Base-by-base conservation (phyloP, 1,140 invertebrate species). In the Leucophenga varia region DNA sequence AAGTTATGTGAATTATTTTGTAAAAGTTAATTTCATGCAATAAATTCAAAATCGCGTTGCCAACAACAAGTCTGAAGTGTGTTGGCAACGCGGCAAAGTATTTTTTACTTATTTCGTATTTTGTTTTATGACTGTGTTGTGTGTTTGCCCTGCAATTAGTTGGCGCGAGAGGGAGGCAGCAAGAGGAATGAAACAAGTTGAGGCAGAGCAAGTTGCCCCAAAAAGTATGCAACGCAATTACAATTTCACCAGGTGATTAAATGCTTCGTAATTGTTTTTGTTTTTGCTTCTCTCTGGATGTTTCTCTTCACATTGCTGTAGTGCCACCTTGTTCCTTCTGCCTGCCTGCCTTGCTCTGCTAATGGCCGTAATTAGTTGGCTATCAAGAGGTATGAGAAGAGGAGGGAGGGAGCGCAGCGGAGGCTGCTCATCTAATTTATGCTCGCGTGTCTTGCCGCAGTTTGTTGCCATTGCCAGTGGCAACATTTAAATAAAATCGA, bases 171-270 rank as follows among this genome's bases (percentile, higher is more conserved):
- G 19, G 14, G 22, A 13, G 1, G 10, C n/a, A n/a, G n/a, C n/a
- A n/a, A n/a, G n/a, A 5, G 16, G 19, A 14, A 18, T 13, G 22
- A 25, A 6, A 5, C 10, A 25, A 25, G 10, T 25, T 5, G 22
- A 25, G 22, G 22, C 22, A 6, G 22, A 25, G 22, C 22, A 25
- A 25, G 32, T 37, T 43, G 42, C 42, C 46, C 63, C 49, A 17
- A 42, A 57, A 64, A 64, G 60, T 69, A 64, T 69, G 64, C 55
- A 57, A 57, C 56, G 59, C 64, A 72, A 72, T 69, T 72, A 72
- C 61, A 69, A 55, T 67, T 72, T 72, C 65, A 61, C 55, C 69
- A 72, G 69, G 69, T 72, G 69, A 72, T 72, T 72, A 72, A 72
- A 72, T 70, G 60, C 64, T 38, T 49, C 54, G 55, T 72, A 72